Evolutionary conservation across 2,888 invertebrate genomes (phyloP).

Genomic region (Phalangium opilio): DNA sequence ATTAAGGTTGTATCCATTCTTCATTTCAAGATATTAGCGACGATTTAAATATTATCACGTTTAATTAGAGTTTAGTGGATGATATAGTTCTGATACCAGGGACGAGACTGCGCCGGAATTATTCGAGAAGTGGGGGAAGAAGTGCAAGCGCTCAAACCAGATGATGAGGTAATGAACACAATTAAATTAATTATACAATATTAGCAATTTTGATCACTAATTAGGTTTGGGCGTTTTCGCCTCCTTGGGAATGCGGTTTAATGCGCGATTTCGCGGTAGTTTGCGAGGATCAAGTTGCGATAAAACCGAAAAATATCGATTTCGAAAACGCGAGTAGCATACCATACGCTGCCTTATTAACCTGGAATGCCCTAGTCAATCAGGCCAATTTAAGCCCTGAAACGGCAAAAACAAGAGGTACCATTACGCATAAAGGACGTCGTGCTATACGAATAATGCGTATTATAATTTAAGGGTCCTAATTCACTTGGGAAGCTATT

Average conservation of each 20-base stretch:
- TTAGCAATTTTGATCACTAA: not conserved
- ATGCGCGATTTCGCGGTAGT: conserved; percentile 41
- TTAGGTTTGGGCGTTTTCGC: conserved; percentile 37
- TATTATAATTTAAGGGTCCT: too few relatives aligned
- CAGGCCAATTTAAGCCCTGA: conserved; percentile 36
- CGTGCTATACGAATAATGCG: too few relatives aligned
- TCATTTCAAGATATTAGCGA: too few relatives aligned
- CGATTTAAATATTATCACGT: too few relatives aligned
- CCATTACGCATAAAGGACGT: not conserved
- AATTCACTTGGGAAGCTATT: conserved; percentile 41
- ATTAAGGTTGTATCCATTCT: conserved; percentile 15
- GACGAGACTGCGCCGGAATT: conserved; percentile 46
- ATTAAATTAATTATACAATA: not conserved
- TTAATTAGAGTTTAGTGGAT: conserved; percentile 8
- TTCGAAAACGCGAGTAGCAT: conserved; percentile 45
- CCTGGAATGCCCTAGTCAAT: conserved; percentile 38
- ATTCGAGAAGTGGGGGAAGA: conserved; percentile 44
- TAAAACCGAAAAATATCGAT: conserved; percentile 40
- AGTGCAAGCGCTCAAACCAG: conserved; percentile 42
- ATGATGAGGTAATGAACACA: conserved; percentile 39
- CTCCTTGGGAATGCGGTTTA: conserved; percentile 43
- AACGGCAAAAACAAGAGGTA: conserved; percentile 40
- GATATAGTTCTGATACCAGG: conserved; percentile 40
- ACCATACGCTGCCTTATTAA: conserved; percentile 43
- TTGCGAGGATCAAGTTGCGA: conserved; percentile 32